A percentile compares a stretch with the other conserved stretches of the same genome.
phyloP scores from a whole-genome alignment of 2,113 vertebrate species.

The Suricata suricatta region DNA sequence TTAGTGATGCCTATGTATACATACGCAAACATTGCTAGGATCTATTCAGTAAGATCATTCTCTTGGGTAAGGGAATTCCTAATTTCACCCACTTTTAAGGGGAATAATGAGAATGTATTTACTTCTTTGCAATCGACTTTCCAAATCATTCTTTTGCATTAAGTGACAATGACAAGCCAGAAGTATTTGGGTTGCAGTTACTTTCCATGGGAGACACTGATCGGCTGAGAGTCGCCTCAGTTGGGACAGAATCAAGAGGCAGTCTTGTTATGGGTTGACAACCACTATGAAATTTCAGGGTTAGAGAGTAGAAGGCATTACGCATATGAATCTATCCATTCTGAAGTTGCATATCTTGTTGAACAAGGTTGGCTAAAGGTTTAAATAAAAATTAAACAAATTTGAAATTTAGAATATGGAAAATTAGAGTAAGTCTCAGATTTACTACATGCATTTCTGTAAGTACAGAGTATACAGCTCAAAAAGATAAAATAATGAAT shows the following conservation, averaged over 20 bases:
- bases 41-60: background rate
- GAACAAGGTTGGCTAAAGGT: background rate
- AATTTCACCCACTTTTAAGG: background rate
- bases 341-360: background rate
- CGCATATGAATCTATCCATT: background rate
- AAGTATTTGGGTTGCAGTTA: background rate
- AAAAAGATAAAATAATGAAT: constrained; percentile 2
- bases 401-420: background rate
- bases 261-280: background rate
- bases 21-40: background rate
- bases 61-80: background rate
- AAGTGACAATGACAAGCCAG: background rate
- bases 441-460: constrained; percentile 20
- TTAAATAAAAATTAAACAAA: constrained; percentile 21
- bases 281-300: background rate
- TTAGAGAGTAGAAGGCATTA: background rate
- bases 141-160: background rate
- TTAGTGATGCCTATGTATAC: background rate
- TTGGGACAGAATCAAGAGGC: background rate
- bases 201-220: background rate
- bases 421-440: constrained; percentile 26
- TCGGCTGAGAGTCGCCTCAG: background rate
- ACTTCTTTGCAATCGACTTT: background rate
- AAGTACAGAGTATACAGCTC: background rate
- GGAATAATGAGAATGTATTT: background rate